phyloP scores from a whole-genome alignment of 1,140 invertebrate genomes.

The Lucilia cuprina region DNA sequence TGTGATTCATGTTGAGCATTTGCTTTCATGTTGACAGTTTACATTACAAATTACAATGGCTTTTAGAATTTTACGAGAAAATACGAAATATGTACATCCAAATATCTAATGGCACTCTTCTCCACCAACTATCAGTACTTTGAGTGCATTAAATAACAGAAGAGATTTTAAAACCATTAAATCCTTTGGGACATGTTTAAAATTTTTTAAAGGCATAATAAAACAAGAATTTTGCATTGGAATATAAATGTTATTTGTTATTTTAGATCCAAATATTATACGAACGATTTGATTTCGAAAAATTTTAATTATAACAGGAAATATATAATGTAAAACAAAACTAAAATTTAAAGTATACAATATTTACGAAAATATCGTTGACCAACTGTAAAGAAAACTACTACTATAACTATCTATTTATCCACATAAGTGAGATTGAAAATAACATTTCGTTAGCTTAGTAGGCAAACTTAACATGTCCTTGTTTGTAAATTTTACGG shows the following conservation, averaged over 20 bases:
- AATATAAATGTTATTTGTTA: background rate
- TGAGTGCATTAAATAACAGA: background rate
- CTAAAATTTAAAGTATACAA: no score
- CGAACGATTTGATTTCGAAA: no score
- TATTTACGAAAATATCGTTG: no score
- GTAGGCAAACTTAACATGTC: no score
- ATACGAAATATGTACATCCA: background rate
- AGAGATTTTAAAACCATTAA: background rate
- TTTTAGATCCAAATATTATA: no score
- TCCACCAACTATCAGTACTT: background rate
- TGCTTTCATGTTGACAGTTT: background rate
- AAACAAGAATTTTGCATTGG: background rate
- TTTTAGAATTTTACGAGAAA: background rate
- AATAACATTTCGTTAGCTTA: no score
- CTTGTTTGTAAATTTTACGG: no score
- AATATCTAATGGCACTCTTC: background rate
- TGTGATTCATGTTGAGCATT: background rate
- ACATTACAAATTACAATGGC: conserved; percentile 21
- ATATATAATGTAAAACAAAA: no score
- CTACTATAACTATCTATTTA: no score
- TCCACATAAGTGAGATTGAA: no score
- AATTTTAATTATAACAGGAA: no score
- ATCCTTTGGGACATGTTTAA: background rate
- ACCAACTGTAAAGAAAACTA: no score
- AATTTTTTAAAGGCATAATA: background rate